Evolutionary conservation across 2,113 vertebrate genomes (phyloP).

Genomic region (Gopherus flavomarginatus): DNA sequence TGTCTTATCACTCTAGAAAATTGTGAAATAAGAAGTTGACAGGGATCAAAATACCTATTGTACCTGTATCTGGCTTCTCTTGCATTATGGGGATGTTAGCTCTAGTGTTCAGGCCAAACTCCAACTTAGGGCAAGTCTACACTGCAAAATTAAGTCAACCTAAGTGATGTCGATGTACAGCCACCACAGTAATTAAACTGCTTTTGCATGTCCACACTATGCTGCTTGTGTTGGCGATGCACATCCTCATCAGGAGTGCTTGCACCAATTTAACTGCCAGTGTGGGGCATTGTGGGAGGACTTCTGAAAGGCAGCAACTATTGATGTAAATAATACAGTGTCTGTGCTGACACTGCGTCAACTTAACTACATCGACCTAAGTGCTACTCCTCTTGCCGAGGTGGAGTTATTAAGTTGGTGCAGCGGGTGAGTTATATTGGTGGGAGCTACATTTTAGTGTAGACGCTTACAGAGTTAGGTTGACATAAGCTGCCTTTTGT

Average conservation of each 20-base stretch:
- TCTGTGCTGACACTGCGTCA: background rate
- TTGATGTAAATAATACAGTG: background rate
- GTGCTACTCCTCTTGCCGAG: background rate
- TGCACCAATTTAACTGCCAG: background rate
- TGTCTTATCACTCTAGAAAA: background rate
- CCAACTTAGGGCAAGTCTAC: background rate
- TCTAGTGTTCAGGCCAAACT: slow-evolving; percentile 32
- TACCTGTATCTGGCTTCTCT: background rate
- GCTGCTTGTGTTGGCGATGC: no score
- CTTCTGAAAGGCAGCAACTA: background rate
- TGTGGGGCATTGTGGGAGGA: background rate
- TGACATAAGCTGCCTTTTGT: no score
- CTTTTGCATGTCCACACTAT: no score
- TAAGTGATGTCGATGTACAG: background rate
- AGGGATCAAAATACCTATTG: slow-evolving; percentile 41
- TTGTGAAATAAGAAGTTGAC: slow-evolving; percentile 33
- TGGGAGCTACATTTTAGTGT: background rate
- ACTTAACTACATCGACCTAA: background rate
- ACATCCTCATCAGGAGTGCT: background rate
- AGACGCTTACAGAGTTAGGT: background rate
- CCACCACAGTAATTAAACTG: no score
- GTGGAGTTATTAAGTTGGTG: background rate
- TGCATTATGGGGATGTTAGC: background rate
- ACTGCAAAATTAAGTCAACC: background rate
- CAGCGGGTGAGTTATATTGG: background rate